phyloP scores from a whole-genome alignment of 2,113 vertebrate species.

The Mustela nigripes region DNA sequence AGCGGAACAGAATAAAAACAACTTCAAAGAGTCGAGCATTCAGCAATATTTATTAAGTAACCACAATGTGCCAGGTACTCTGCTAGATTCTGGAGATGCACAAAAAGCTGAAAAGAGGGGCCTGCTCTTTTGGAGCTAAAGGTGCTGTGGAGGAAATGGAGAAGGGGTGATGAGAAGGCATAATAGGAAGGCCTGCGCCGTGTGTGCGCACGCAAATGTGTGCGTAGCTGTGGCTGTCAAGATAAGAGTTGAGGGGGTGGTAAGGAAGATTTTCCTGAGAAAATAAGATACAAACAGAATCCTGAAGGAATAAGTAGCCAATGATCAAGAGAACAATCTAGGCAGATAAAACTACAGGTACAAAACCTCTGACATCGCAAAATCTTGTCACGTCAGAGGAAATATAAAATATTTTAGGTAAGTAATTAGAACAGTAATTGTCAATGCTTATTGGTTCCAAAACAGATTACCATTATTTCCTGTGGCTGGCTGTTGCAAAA shows the following conservation, averaged over 20 bases:
- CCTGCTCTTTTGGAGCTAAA: neutral
- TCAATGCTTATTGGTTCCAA: neutral
- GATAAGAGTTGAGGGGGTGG: too few species aligned
- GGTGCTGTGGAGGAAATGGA: neutral
- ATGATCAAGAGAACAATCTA: neutral
- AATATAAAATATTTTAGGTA: neutral
- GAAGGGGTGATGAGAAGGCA: neutral
- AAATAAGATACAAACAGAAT: neutral
- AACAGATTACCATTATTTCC: neutral
- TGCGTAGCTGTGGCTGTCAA: neutral
- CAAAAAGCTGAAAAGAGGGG: neutral
- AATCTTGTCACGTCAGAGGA: neutral
- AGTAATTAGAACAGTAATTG: neutral
- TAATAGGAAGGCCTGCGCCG: neutral
- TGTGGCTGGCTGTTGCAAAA: neutral
- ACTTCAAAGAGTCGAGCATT: slow-evolving; percentile 33
- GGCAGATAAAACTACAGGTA: neutral
- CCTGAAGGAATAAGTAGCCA: neutral
- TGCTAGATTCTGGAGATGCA: neutral
- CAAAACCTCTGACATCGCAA: neutral
- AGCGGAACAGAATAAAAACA: neutral
- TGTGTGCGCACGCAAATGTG: accelerated
- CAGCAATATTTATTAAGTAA: neutral
- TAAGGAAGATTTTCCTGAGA: neutral
- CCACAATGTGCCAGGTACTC: neutral